A percentile compares a stretch with the other conserved stretches of the same genome.
phyloP scores from a whole-genome alignment of 2,113 vertebrate genomes.

The Crotalus viridis region DNA sequence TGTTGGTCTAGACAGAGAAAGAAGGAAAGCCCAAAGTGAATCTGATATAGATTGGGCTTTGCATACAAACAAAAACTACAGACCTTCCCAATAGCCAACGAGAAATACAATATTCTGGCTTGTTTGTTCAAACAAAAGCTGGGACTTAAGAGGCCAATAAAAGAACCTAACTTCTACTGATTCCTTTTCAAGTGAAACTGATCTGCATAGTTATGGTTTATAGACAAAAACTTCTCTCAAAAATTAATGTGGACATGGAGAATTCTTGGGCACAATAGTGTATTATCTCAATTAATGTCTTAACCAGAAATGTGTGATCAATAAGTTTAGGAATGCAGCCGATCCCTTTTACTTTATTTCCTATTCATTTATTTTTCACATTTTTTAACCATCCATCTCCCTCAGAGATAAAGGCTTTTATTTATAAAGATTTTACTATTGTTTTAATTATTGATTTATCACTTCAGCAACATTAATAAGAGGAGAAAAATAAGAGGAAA shows the following conservation, averaged over 20 bases:
- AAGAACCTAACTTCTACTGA: background rate
- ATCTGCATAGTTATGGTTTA: background rate
- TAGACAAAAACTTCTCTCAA: background rate
- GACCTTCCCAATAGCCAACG: background rate
- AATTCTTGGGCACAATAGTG: background rate
- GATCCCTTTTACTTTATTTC: background rate
- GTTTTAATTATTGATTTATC: background rate
- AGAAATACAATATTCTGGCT: background rate
- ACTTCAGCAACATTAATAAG: background rate
- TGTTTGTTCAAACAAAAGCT: background rate
- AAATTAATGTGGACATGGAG: background rate
- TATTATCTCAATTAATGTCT: background rate
- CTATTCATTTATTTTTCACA: background rate
- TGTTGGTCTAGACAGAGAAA: background rate
- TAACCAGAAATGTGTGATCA: background rate
- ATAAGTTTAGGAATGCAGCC: background rate
- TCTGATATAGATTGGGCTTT: background rate
- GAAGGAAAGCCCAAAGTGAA: background rate
- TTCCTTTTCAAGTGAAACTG: background rate
- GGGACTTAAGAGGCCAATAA: background rate
- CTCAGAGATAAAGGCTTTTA: background rate
- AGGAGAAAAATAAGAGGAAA: background rate
- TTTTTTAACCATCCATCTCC: background rate
- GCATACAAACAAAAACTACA: background rate
- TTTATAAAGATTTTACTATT: background rate